Evolutionary conservation across 1,140 invertebrate genomes (phyloP), one percentile per base, ranked within the genome.

Genomic region (Spodoptera litura): DNA sequence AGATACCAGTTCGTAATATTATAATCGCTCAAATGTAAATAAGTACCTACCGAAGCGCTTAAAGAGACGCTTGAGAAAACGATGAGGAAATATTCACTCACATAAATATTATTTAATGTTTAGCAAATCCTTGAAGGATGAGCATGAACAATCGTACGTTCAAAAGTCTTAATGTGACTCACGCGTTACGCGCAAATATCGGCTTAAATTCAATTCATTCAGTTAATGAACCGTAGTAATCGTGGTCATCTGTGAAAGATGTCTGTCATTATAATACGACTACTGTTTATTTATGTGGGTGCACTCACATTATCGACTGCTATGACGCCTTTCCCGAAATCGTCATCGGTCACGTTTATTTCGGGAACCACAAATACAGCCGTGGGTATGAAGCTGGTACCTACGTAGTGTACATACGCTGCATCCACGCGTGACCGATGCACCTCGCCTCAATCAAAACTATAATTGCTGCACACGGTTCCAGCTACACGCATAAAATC

Each of bases 321-420:
- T 85, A 78, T 87, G 87, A 88, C 87, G 89, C 85, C 84, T 89
- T 90, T 89, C 84, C 87, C 86, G 84, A 90, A 90, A 91, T 88
- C 84, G 64, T 88, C 83, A 82, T 84, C 84, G 80, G 85, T 89
- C 91, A 90, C 81, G 86, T 89, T 91, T 93, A 92, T 93, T 93
- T 92, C 72, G 88, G 87, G 87, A 85, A 76, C 55, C 58, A 81
- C 81, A 86, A 68, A 84, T 72, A 81, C 81, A 79, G 79, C 72
- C 52, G n/a, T 49, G 49, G 61, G 62, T 61, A 58, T 20, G 20
- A 72, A 58, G 64, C n/a, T n/a, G 61, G 68, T 70, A 71, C 53
- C 11, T 61, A 73, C 53, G 20, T 49, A 31, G 13, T 9, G 44
- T 11, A 58, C 15, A n/a, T 35, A 61, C 56, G 13, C 71, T 10